These are phyloP conservation scores for Halictus rubicundus DNA, from an alignment of 1,140 invertebrate species.

Conservation along the genomic window DNA sequence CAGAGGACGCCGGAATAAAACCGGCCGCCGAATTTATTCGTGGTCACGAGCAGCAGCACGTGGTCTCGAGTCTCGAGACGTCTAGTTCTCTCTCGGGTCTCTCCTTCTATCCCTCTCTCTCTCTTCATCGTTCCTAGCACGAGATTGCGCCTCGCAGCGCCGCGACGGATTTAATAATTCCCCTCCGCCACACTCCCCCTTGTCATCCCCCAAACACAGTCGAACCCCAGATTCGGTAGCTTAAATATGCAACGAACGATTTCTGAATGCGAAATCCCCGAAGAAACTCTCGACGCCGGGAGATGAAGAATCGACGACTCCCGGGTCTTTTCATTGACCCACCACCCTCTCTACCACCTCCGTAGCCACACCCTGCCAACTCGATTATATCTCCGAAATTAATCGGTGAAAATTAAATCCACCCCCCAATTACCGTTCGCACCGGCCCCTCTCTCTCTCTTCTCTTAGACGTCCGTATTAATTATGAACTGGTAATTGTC, in stretches of 20 bases:
- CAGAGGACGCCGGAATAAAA: neutral
- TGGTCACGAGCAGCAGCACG: constrained; percentile 64
- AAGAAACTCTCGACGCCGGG: constrained; percentile 13
- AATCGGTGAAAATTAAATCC: constrained; percentile 50
- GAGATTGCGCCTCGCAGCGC: constrained; percentile 55
- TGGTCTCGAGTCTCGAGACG: constrained; percentile 16
- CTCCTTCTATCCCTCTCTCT: neutral
- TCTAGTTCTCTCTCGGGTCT: too few relatives aligned
- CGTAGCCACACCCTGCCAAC: neutral
- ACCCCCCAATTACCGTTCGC: constrained; percentile 35
- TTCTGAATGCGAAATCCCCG: constrained; percentile 67
- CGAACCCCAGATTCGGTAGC: constrained; percentile 55
- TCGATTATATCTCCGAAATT: constrained; percentile 39
- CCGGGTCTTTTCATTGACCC: neutral
- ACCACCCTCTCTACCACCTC: too few relatives aligned
- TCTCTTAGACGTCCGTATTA: constrained; percentile 42
- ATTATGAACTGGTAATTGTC: constrained; percentile 46
- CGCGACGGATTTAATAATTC: constrained; percentile 68
- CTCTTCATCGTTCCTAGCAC: neutral
- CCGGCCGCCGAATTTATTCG: constrained; percentile 65
- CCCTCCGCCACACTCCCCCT: constrained; percentile 31
- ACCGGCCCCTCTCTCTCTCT: neutral
- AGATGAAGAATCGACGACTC: constrained; percentile 4
- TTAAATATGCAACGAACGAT: constrained; percentile 72
- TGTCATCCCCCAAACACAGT: neutral